A percentile compares a stretch with the other conserved stretches of the same genome.
These are phyloP conservation scores for Sclerurus mexicanus DNA, from an alignment of 2,113 vertebrate genomes.

Conservation along the genomic window DNA sequence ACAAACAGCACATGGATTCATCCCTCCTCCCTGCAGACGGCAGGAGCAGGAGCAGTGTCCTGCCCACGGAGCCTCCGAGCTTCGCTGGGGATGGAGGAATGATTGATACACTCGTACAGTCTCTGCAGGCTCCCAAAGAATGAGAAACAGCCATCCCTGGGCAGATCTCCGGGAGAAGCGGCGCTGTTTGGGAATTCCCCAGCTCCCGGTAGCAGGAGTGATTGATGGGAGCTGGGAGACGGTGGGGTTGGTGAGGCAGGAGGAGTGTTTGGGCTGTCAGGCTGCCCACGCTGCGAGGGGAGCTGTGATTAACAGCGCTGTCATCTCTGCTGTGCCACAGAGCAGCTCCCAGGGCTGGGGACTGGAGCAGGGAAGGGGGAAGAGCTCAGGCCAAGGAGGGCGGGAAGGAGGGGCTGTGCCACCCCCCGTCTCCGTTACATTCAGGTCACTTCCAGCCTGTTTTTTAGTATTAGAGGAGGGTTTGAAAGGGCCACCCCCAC, in stretches of 20 bases:
- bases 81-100: not conserved
- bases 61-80: fast-evolving
- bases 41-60: not conserved
- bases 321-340: not conserved
- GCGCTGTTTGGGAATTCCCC: not conserved
- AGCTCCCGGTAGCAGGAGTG: not conserved
- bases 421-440: fast-evolving
- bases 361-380: not conserved
- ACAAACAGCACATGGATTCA: not conserved
- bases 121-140: not conserved
- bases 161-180: not conserved
- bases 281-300: not conserved
- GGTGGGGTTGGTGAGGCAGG: not conserved
- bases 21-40: not conserved
- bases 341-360: fast-evolving
- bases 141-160: not conserved
- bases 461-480: not conserved
- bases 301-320: not conserved
- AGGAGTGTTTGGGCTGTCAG: not conserved
- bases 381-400: not conserved
- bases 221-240: not conserved
- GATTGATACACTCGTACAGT: not conserved
- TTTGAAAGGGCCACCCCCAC: not conserved
- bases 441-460: not conserved
- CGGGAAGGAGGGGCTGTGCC: not conserved